Evolutionary conservation across 2,888 invertebrate species (phyloP), one percentile per base, ranked within the genome.

Genomic region (Petrophora chlorosata): DNA sequence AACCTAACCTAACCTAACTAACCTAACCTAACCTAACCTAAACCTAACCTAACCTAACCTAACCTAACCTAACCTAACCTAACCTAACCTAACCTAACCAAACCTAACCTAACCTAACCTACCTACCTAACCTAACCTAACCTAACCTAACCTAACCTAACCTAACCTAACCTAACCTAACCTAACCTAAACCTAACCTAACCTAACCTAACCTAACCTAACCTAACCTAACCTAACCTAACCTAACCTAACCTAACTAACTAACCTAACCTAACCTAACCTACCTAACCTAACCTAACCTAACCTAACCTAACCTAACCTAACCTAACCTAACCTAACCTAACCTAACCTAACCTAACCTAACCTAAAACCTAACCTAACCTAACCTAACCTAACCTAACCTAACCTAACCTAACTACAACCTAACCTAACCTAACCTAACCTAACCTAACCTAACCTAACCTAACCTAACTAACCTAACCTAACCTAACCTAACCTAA

Each of bases 41-140:
- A 59, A 61, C 59, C 61, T 59, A 59, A 61, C 59, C 59, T 59
- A 59, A 61, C 59, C 61, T 61, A 58, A 60, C 59, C 62, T 60
- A 58, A 60, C 58, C 62, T 63, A 59, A 62, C 59, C 57, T 59
- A 62, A 59, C 62, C 59, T 59, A 63, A 63, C 62, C 59, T 59
- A 59, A 59, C 59, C 59, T 59, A 61, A 59, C 61, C 56, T 61
- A 61, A 59, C 59, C 57, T 57, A 56, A 56, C 59, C 58, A 53
- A 56, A 52, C 57, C 56, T n/a, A n/a, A n/a, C n/a, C n/a, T n/a
- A n/a, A n/a, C 28, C 10, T 9, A 28, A n/a, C 28, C 10, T 9
- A 28, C 28, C 28, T 28, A 28, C 7, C 49, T 53, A 56, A 54
- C 52, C 57, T 52, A 52, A 53, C 51, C 53, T 51, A 53, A 53